Evolutionary conservation across 2,797 vertebrate species (phyloP), one percentile per base, ranked within the genome.

Genomic region (Centropyge bicolor): DNA sequence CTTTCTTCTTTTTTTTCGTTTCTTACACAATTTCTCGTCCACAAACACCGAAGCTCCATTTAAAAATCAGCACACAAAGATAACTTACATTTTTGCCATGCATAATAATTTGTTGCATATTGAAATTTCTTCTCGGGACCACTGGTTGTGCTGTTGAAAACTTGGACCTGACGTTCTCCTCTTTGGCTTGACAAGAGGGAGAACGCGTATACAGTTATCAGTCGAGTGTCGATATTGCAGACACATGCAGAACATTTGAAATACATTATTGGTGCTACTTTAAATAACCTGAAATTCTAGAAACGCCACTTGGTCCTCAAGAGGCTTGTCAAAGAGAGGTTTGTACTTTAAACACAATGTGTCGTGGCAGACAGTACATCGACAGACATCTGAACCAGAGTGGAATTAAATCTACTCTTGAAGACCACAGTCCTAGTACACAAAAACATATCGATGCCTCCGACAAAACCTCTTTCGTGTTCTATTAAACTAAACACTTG

Each of bases 41-140:
- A 68, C 76, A 69, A 80, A 90, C 66, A 87, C 80, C 56, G 82
- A 31, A 84, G 69, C 71, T 88, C 78, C 70, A 82, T 81, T 91
- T 88, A 92, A 91, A 91, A 89, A 88, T 31, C 59, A 48, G 60
- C 85, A 90, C 88, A 89, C 63, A 81, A 48, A 87, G 56, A 83
- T 74, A 88, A 81, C 86, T 81, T 55, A 90, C 52, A 64, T 75
- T 87, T 87, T 87, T 76, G 46, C 78, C 89, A 91, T 93, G 93
- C 90, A 92, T 88, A 86, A 87, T 77, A 61, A 89, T 54, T 75
- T 70, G 59, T 92, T 93, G 90, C 92, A 94, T 91, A 92, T 76
- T 93, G 90, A 94, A 94, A 89, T 81, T 59, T 89, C 20, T 73
- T 87, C 83, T 83, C 43, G 38, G 85, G 91, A 91, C 88, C 90